These are phyloP conservation scores for Amazonetta brasiliensis DNA, from an alignment of 2,797 vertebrate species.

Conservation along the genomic window DNA sequence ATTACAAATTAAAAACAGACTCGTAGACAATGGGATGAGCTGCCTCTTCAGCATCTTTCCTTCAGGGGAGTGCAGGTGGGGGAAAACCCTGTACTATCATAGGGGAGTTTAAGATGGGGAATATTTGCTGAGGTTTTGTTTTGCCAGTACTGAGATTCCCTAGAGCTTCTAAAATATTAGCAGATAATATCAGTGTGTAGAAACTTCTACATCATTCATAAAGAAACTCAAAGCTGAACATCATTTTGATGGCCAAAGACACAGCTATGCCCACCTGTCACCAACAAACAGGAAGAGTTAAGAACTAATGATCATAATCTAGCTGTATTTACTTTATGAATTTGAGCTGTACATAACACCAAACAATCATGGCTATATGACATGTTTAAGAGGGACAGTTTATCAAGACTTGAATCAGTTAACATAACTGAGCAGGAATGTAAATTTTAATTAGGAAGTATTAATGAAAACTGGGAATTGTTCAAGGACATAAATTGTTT, in stretches of 20 bases:
- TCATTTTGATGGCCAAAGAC: neutral
- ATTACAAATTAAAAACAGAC: neutral
- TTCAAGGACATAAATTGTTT: conserved; percentile 23
- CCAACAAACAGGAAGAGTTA: neutral
- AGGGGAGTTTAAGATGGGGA: neutral
- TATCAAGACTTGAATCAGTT: neutral
- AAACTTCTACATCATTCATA: neutral
- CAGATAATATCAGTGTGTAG: neutral
- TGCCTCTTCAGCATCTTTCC: neutral
- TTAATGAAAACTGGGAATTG: conserved; percentile 28
- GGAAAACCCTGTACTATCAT: neutral
- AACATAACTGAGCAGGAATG: neutral
- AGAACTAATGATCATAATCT: neutral
- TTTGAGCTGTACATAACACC: neutral
- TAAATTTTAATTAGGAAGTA: conserved; percentile 37
- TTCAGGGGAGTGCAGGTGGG: neutral
- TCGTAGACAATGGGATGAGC: neutral
- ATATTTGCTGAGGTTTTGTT: neutral
- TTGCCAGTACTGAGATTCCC: neutral
- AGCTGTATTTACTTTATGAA: neutral
- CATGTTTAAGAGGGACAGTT: neutral
- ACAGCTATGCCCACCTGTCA: neutral
- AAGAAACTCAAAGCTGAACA: neutral
- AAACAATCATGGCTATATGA: neutral
- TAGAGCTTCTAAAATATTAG: neutral